Base-by-base conservation (phyloP, 2,113 vertebrate genomes). In the Zeus faber region DNA sequence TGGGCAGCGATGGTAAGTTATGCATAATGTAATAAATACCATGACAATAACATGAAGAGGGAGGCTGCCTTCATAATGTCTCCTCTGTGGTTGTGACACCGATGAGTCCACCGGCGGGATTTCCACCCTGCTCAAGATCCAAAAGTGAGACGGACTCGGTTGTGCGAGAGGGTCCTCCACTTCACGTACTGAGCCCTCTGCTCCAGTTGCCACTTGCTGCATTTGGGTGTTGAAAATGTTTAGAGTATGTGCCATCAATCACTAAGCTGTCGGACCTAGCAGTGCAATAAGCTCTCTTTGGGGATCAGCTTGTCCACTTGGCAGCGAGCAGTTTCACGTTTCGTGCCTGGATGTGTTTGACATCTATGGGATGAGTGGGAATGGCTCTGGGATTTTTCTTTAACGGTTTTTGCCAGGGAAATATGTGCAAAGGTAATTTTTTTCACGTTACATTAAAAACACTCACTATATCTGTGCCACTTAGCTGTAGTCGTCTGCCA, bases 211-310 rank as follows among this genome's bases (percentile, higher is more conserved):
- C n/a, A n/a, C 74, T 69, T 64, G 55, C 77, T 72, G 73, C 84
- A 85, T 85, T 85, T 81, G 80, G 63, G 80, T 81, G 76, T 82
- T 77, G 52, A 84, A 83, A 87, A 87, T 88, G 71, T 59, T 83
- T 64, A 51, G 82, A 81, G 72, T 88, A 82, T 80, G 56, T 64
- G 29, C 44, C 53, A 76, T 79, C 67, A 67, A 84, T 81, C 74
- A 76, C 26, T 35, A 6, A 24, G 41, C 27, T 67, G 74, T 72
- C 69, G 11, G n/a, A 44, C 58, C 29, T 54, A 60, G 65, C 54
- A 40, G 70, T 63, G 65, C 51, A 45, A 55, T 55, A 51, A 29
- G 33, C 37, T 21, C 35, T 53, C 62, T 73, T 79, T 41, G 37
- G 72, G 62, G 70, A 63, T 65, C 61, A 51, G 56, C 55, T 62